Conservation (phyloP, 2,888 invertebrate species). For the Xestia xanthographa region DNA sequence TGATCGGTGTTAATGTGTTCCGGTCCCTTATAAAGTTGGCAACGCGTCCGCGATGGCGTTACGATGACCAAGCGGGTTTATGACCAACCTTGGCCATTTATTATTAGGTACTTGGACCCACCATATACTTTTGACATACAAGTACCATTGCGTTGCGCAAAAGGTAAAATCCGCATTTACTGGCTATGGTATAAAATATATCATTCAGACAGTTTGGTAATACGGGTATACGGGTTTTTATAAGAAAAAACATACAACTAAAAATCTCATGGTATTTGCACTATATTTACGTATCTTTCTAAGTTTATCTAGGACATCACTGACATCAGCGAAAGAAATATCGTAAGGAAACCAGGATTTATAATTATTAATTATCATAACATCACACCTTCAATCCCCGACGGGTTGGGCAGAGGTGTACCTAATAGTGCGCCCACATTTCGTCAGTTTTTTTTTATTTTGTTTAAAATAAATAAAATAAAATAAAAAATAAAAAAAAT, state of each 20-base stretch:
- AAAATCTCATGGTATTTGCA: neutral
- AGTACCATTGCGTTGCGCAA: constrained; percentile 22
- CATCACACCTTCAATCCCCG: no score
- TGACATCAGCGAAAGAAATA: neutral
- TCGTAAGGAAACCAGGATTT: neutral
- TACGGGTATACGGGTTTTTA: neutral
- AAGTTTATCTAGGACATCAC: neutral
- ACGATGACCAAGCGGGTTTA: constrained; percentile 47
- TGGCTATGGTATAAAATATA: constrained; percentile 8
- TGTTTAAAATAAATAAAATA: no score
- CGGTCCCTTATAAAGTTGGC: constrained; percentile 61
- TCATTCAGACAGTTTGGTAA: neutral
- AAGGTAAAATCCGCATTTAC: constrained; percentile 44
- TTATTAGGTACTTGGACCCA: constrained; percentile 57
- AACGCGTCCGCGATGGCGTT: constrained; percentile 50
- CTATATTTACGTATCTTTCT: neutral
- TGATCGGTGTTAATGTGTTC: constrained; percentile 58
- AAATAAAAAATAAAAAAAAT: no score
- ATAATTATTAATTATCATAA: neutral
- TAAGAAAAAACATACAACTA: neutral
- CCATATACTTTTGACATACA: constrained; percentile 48
- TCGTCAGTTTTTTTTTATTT: no score
- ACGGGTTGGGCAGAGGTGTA: no score
- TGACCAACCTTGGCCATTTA: constrained; percentile 63
- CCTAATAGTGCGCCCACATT: no score